phyloP scores from a whole-genome alignment of 2,113 vertebrate species.

The Etheostoma cragini region DNA sequence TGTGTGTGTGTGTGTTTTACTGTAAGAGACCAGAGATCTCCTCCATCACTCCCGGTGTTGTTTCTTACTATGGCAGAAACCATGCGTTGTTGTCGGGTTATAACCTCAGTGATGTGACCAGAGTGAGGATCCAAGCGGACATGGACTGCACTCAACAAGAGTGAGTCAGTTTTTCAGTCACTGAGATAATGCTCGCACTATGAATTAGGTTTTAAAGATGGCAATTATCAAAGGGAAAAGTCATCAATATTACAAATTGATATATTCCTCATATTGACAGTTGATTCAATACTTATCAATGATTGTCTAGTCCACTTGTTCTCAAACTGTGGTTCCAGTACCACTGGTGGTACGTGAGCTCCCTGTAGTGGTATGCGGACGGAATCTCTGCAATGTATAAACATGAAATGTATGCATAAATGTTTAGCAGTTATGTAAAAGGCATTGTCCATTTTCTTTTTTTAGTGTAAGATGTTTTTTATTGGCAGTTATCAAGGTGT shows the following conservation, averaged over 20 bases:
- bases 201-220: too few species aligned
- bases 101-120: slow-evolving; percentile 85
- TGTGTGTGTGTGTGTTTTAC: slow-evolving; percentile 50
- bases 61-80: slow-evolving; percentile 90
- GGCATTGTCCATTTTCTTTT: too few species aligned
- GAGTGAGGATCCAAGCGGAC: slow-evolving; percentile 84
- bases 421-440: too few species aligned
- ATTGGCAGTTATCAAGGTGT: too few species aligned
- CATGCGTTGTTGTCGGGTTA: slow-evolving; percentile 83
- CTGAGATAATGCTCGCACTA: too few species aligned
- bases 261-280: not conserved
- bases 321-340: too few species aligned
- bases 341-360: too few species aligned
- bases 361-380: too few species aligned
- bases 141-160: slow-evolving; percentile 81
- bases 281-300: not conserved
- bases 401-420: too few species aligned
- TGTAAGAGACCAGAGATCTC: slow-evolving; percentile 84
- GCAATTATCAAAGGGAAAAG: too few species aligned
- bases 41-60: slow-evolving; percentile 84
- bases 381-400: too few species aligned
- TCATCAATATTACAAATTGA: not conserved
- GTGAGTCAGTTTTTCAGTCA: slow-evolving; percentile 53
- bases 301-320: not conserved
- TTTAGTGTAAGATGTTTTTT: too few species aligned